phyloP scores from a whole-genome alignment of 2,888 invertebrate genomes.

The Acronicta leporina region DNA sequence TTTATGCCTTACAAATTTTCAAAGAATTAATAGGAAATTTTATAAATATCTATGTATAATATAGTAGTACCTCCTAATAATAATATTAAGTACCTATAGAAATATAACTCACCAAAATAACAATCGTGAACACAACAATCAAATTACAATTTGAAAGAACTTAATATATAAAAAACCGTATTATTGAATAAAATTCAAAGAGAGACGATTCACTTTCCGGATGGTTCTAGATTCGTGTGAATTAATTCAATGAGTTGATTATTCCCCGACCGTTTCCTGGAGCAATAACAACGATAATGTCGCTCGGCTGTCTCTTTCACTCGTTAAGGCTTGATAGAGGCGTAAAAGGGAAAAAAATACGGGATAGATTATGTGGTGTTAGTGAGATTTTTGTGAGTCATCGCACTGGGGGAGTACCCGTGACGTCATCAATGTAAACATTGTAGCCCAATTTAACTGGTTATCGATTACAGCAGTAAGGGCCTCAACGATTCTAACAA shows the following conservation, averaged over 20 bases:
- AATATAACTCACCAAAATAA: slow-evolving; percentile 22
- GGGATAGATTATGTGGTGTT: slow-evolving; percentile 49
- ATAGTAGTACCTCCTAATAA: too few species aligned
- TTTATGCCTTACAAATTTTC: too few species aligned
- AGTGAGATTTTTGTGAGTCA: slow-evolving; percentile 69
- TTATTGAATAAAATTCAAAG: slow-evolving; percentile 49
- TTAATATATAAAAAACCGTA: slow-evolving; percentile 38
- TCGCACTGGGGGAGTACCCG: slow-evolving; percentile 61
- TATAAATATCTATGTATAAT: too few species aligned
- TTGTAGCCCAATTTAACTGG: slow-evolving; percentile 57
- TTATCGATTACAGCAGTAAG: slow-evolving; percentile 59
- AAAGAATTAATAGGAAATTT: too few species aligned
- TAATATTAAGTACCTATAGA: too few species aligned
- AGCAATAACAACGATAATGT: slow-evolving; percentile 54
- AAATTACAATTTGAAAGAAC: slow-evolving; percentile 38
- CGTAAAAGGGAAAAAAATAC: slow-evolving; percentile 24
- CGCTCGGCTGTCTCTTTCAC: slow-evolving; percentile 34
- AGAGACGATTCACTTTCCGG: slow-evolving; percentile 50
- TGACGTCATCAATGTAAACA: slow-evolving; percentile 72
- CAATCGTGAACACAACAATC: slow-evolving; percentile 15
- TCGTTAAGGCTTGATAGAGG: slow-evolving; percentile 17
- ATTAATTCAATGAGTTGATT: slow-evolving; percentile 71
- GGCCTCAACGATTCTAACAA: slow-evolving; percentile 53
- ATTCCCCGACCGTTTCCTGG: slow-evolving; percentile 61
- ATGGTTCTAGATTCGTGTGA: slow-evolving; percentile 59